Evolutionary conservation across 2,113 vertebrate genomes (phyloP).

Genomic region (Psittacula cyanocephala): DNA sequence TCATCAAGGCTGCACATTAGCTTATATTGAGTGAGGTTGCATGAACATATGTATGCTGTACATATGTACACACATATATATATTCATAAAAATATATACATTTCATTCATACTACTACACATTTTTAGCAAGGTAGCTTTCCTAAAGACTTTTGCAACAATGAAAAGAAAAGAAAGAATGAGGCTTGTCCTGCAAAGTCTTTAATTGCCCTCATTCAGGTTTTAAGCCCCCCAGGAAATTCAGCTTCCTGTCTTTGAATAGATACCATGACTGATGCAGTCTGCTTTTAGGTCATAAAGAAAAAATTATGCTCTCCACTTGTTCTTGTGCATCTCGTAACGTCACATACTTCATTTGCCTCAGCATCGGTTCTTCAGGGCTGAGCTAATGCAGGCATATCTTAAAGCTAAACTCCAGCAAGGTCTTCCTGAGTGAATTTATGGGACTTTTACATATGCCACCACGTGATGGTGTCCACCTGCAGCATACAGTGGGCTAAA

Average conservation of each 20-base stretch:
- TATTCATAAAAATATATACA: rapidly evolving
- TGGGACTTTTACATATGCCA: background rate
- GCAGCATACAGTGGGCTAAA: background rate
- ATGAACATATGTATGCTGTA: background rate
- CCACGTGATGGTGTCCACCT: background rate
- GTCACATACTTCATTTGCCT: background rate
- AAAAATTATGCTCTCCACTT: background rate
- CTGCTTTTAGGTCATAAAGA: background rate
- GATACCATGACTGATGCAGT: background rate
- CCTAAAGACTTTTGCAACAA: background rate
- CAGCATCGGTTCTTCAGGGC: background rate
- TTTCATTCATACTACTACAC: background rate
- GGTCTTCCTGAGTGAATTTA: background rate
- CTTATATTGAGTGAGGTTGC: background rate
- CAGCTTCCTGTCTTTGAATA: background rate
- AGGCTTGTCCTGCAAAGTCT: background rate
- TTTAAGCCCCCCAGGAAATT: background rate
- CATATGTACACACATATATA: background rate
- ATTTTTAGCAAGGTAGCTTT: background rate
- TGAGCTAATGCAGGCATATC: background rate
- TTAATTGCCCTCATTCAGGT: background rate
- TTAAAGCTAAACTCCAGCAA: background rate
- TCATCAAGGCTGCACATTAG: background rate
- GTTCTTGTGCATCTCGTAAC: background rate
- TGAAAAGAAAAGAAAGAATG: background rate